These are phyloP conservation scores for Pterocles gutturalis DNA, from an alignment of 2,113 vertebrate species.

Conservation along the genomic window DNA sequence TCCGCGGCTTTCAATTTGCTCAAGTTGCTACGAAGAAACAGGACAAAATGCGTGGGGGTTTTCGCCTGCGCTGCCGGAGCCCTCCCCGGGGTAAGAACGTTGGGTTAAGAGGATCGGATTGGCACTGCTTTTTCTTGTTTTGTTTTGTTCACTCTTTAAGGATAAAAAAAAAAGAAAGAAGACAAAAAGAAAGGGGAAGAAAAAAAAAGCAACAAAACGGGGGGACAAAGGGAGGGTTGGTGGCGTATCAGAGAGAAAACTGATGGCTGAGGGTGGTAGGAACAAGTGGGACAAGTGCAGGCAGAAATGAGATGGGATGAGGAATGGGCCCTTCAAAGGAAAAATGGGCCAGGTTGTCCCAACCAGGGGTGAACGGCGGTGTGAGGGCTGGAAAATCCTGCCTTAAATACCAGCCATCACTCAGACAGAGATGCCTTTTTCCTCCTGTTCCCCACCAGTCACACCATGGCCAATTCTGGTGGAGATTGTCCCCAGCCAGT, in stretches of 20 bases:
- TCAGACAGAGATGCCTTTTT: accelerated
- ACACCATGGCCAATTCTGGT: accelerated
- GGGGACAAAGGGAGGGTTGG: background rate
- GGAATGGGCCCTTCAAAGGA: background rate
- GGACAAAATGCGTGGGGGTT: slow-evolving; percentile 44
- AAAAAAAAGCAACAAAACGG: background rate
- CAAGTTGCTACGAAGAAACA: slow-evolving; percentile 25
- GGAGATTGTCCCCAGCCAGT: background rate
- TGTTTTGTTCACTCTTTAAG: slow-evolving; percentile 51
- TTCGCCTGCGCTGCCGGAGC: background rate
- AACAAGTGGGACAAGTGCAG: background rate
- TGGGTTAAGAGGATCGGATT: slow-evolving; percentile 68
- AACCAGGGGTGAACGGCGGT: accelerated
- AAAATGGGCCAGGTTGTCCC: background rate
- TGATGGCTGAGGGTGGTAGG: background rate
- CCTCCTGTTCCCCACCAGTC: background rate
- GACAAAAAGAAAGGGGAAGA: too few relatives aligned
- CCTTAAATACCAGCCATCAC: background rate
- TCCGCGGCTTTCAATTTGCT: slow-evolving; percentile 80
- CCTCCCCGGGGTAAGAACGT: slow-evolving; percentile 56
- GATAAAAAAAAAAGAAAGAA: background rate
- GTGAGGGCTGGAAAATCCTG: background rate
- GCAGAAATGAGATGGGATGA: background rate
- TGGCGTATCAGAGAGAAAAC: background rate
- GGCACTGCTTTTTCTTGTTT: slow-evolving; percentile 39